Evolutionary conservation across 2,888 invertebrate genomes (phyloP).

Genomic region (Abrostola tripartita): DNA sequence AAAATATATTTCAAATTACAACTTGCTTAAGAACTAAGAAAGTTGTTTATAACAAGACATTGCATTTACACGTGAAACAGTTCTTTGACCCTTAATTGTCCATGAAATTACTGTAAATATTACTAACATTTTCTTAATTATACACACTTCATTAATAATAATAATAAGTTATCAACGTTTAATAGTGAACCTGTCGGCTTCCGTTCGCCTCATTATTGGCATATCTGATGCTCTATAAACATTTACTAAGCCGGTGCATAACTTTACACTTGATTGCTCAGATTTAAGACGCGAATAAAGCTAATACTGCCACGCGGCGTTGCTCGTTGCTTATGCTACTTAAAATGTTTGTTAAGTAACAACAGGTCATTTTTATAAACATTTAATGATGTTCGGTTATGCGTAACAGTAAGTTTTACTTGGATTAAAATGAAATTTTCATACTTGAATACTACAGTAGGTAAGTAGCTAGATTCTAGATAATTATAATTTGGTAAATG

Average conservation of each 20-base stretch:
- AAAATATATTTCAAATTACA: too few species aligned
- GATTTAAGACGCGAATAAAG: slow-evolving; percentile 49
- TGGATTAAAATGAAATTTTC: too few species aligned
- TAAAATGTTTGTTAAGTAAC: slow-evolving; percentile 51
- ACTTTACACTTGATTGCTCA: slow-evolving; percentile 49
- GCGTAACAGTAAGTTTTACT: too few species aligned
- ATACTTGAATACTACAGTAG: too few species aligned
- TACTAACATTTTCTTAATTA: slow-evolving; percentile 29
- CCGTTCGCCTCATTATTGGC: slow-evolving; percentile 52
- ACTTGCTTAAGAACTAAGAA: neutral
- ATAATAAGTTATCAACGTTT: slow-evolving; percentile 35
- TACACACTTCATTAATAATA: slow-evolving; percentile 30
- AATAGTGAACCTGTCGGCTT: slow-evolving; percentile 42
- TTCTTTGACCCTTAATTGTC: slow-evolving; percentile 15
- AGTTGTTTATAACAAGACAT: neutral
- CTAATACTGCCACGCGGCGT: slow-evolving; percentile 40
- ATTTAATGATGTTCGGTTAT: slow-evolving; percentile 12
- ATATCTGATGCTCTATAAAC: slow-evolving; percentile 55
- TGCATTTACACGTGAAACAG: neutral
- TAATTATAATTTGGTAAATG: too few species aligned
- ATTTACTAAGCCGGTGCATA: slow-evolving; percentile 48
- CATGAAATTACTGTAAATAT: slow-evolving; percentile 5
- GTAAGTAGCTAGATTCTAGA: too few species aligned
- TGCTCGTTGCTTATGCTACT: slow-evolving; percentile 47
- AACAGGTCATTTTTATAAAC: slow-evolving; percentile 15